These are phyloP conservation scores for Glaucopsyche alexis DNA, from an alignment of 2,888 invertebrate species.

Conservation along the genomic window DNA sequence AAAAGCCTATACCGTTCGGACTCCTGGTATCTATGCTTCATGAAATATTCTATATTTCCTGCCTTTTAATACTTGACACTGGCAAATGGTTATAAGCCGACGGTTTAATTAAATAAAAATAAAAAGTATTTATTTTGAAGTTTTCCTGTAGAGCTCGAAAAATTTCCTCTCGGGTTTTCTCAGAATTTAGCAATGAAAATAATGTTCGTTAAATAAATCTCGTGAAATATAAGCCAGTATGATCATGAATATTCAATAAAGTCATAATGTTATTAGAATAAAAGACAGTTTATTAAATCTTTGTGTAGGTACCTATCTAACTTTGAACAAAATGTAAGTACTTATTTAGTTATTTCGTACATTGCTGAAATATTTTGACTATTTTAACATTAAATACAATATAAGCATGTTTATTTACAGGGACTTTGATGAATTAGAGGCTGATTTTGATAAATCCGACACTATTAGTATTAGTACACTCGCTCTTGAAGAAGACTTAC, in stretches of 20 bases:
- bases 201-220: background rate
- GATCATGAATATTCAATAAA: background rate
- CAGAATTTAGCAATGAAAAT: background rate
- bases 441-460: slow-evolving; percentile 57
- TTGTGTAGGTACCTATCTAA: background rate
- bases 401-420: slow-evolving; percentile 47
- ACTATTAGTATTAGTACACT: slow-evolving; percentile 66
- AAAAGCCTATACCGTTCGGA: too few species aligned
- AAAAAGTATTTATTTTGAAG: slow-evolving; percentile 22
- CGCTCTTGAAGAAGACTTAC: slow-evolving; percentile 57
- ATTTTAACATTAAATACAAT: background rate
- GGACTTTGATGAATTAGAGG: slow-evolving; percentile 46
- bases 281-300: background rate
- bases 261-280: background rate
- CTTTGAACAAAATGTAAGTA: slow-evolving; percentile 5
- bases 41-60: too few species aligned
- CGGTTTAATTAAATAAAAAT: too few species aligned
- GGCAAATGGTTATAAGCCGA: too few species aligned
- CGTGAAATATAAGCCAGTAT: background rate
- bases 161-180: slow-evolving; percentile 13
- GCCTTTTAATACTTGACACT: too few species aligned
- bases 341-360: background rate
- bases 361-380: background rate
- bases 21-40: too few species aligned
- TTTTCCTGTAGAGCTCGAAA: slow-evolving; percentile 14